These are phyloP conservation scores for Pseudobourletiella spinata DNA, from an alignment of 1,140 invertebrate genomes.

Conservation along the genomic window DNA sequence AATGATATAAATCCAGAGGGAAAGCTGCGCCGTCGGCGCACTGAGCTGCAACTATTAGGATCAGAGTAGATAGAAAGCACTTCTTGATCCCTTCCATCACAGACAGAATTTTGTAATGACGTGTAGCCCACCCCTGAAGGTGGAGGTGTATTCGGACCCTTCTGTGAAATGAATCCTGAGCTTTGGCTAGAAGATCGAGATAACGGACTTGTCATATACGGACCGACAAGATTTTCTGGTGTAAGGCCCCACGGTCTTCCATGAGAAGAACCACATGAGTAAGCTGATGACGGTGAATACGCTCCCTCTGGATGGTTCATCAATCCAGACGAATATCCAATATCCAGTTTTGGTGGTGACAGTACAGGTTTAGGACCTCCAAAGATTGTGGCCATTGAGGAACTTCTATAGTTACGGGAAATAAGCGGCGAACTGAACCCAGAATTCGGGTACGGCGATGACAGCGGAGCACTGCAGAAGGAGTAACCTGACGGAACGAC, in stretches of 20 bases:
- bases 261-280: background rate
- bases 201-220: background rate
- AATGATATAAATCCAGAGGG: too few relatives aligned
- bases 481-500: background rate
- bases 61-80: too few relatives aligned
- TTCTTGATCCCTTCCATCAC: too few relatives aligned
- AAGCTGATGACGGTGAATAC: background rate
- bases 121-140: too few relatives aligned
- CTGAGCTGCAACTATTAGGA: too few relatives aligned
- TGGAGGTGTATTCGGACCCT: background rate
- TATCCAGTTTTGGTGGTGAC: background rate
- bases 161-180: conserved; percentile 2
- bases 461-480: background rate
- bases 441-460: background rate
- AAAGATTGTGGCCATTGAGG: background rate
- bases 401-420: background rate
- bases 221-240: background rate
- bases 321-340: too few relatives aligned
- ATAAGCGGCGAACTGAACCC: background rate
- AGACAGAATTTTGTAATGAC: too few relatives aligned
- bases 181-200: conserved; percentile 1
- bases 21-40: too few relatives aligned
- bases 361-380: background rate
- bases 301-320: background rate
- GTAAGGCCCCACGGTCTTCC: background rate